These are phyloP conservation scores for Epinephelus awoara DNA, from an alignment of 2,797 vertebrate species.

Conservation along the genomic window DNA sequence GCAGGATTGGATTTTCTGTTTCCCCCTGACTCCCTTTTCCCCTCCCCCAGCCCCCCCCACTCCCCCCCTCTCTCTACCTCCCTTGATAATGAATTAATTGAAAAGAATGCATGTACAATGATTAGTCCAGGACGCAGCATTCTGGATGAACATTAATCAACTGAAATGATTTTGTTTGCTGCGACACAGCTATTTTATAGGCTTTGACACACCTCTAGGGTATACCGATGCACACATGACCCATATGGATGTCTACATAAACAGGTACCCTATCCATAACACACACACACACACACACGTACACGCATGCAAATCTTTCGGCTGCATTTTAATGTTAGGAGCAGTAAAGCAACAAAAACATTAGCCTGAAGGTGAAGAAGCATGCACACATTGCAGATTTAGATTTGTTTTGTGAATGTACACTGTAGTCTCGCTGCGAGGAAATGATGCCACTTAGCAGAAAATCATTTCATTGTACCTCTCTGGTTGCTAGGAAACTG, in stretches of 20 bases:
- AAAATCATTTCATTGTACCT: constrained; percentile 83
- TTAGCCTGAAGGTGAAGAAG: constrained; percentile 35
- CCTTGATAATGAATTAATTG: constrained; percentile 83
- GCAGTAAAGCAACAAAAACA: constrained; percentile 6
- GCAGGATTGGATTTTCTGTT: constrained; percentile 77
- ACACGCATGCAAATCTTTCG: background rate
- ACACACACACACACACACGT: constrained; percentile 9
- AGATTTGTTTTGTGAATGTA: constrained; percentile 58
- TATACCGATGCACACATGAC: constrained; percentile 22
- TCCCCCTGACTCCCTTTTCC: constrained; percentile 62
- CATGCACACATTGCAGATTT: constrained; percentile 35
- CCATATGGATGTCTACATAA: constrained; percentile 29
- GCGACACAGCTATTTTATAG: constrained; percentile 22
- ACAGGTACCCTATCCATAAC: background rate
- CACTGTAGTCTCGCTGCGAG: constrained; percentile 44
- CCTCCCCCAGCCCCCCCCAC: constrained; percentile 48
- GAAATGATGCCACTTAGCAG: constrained; percentile 79
- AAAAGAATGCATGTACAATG: constrained; percentile 80
- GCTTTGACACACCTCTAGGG: constrained; percentile 38
- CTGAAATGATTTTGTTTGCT: constrained; percentile 59
- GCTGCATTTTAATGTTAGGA: constrained; percentile 10
- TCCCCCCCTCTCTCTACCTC: constrained; percentile 45
- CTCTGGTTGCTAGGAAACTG: constrained; percentile 89
- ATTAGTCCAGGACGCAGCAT: constrained; percentile 74
- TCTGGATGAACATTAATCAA: constrained; percentile 76